These are phyloP conservation scores for Sinocyclocheilus rhinocerous DNA, from an alignment of 2,113 vertebrate genomes.

Conservation along the genomic window DNA sequence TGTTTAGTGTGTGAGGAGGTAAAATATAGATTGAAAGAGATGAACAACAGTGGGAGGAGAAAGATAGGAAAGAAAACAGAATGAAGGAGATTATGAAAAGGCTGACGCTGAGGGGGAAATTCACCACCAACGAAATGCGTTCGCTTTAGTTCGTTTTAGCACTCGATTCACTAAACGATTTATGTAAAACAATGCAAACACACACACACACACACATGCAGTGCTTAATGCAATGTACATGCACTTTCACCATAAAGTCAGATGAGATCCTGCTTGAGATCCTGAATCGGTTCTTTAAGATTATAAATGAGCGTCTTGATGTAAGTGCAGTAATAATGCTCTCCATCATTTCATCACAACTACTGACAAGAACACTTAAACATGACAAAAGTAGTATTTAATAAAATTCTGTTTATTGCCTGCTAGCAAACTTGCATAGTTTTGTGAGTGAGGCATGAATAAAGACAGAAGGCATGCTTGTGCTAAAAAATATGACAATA, in stretches of 20 bases:
- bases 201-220: not conserved
- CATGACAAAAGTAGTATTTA: too few relatives aligned
- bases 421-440: not conserved
- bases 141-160: not conserved
- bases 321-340: not conserved
- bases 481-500: not conserved
- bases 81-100: not conserved
- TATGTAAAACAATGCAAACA: not conserved
- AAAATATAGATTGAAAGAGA: not conserved
- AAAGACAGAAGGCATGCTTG: not conserved
- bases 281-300: too few relatives aligned
- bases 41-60: not conserved
- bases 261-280: not conserved
- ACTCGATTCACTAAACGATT: not conserved
- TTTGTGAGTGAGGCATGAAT: not conserved
- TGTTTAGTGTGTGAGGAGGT: not conserved
- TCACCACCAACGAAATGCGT: not conserved
- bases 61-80: not conserved
- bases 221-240: not conserved
- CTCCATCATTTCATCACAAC: not conserved
- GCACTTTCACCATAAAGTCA: not conserved
- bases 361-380: too few relatives aligned
- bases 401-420: not conserved
- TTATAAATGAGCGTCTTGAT: not conserved
- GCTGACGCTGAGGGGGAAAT: not conserved